Conservation (phyloP, 2,113 vertebrate species). For the Lepus timidus region DNA sequence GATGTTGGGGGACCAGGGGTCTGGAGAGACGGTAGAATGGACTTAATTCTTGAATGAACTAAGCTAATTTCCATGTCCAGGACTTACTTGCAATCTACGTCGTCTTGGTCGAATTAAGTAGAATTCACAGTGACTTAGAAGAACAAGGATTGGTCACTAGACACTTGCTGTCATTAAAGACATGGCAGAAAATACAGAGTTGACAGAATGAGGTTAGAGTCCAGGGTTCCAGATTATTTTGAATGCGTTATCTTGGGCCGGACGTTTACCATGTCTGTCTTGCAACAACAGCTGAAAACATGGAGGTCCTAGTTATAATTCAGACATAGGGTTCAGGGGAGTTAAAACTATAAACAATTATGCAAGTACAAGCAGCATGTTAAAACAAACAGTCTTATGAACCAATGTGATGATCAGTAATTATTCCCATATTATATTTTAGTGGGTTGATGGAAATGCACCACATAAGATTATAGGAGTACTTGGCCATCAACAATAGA, state of each 20-base stretch:
- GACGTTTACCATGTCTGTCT: not conserved
- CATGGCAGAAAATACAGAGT: not conserved
- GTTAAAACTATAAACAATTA: conserved; percentile 29
- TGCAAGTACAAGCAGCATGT: not conserved
- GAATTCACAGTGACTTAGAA: not conserved
- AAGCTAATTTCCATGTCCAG: not conserved
- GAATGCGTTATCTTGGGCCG: not conserved
- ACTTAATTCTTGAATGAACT: not conserved
- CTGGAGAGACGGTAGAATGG: not conserved
- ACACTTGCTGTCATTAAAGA: not conserved
- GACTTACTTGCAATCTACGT: conserved; percentile 16
- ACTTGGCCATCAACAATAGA: not conserved
- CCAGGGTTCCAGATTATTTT: not conserved
- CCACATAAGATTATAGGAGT: not conserved
- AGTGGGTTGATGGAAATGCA: not conserved
- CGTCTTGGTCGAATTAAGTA: not conserved
- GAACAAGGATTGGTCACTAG: not conserved
- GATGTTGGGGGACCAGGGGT: not conserved
- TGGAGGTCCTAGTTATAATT: not conserved
- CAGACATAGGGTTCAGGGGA: not conserved
- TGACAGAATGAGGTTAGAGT: not conserved
- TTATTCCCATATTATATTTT: not conserved
- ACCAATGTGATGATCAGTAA: not conserved
- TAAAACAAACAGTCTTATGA: conserved; percentile 11
- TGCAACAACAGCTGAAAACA: not conserved